phyloP scores from a whole-genome alignment of 2,888 invertebrate species.

The Megaustenia siamemsis region DNA sequence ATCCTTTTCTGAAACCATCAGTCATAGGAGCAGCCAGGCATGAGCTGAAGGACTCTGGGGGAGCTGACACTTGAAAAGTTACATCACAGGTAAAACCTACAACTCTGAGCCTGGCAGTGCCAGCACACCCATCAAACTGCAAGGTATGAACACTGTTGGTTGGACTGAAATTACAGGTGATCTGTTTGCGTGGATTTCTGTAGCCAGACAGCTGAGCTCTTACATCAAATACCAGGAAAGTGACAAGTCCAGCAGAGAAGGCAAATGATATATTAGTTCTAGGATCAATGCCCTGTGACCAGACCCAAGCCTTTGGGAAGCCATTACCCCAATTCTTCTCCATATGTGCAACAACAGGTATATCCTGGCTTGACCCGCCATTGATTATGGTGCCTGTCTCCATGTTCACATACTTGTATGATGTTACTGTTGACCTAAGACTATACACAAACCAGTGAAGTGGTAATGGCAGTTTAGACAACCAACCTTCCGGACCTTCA shows the following conservation, averaged over 20 bases:
- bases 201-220: conserved; percentile 69
- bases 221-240: conserved; percentile 58
- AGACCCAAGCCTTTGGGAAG: conserved; percentile 71
- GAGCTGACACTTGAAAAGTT: conserved; percentile 55
- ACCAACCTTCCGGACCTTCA: conserved; percentile 69
- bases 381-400: conserved; percentile 38
- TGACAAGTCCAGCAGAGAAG: conserved; percentile 67
- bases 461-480: conserved; percentile 66
- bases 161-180: conserved; percentile 65
- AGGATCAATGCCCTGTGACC: conserved; percentile 65
- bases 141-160: conserved; percentile 61
- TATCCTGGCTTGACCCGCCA: conserved; percentile 48
- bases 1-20: conserved; percentile 64
- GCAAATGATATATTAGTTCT: conserved; percentile 61
- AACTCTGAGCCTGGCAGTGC: conserved; percentile 58
- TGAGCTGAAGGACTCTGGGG: conserved; percentile 61
- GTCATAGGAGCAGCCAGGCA: conserved; percentile 69
- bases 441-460: conserved; percentile 74
- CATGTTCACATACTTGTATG: conserved; percentile 59
- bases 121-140: conserved; percentile 63
- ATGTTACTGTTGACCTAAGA: conserved; percentile 61
- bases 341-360: conserved; percentile 63
- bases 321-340: conserved; percentile 75
- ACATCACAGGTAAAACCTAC: conserved; percentile 59
- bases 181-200: conserved; percentile 62